phyloP scores from a whole-genome alignment of 2,113 vertebrate genomes.

The Chamaetylas fuelleborni region DNA sequence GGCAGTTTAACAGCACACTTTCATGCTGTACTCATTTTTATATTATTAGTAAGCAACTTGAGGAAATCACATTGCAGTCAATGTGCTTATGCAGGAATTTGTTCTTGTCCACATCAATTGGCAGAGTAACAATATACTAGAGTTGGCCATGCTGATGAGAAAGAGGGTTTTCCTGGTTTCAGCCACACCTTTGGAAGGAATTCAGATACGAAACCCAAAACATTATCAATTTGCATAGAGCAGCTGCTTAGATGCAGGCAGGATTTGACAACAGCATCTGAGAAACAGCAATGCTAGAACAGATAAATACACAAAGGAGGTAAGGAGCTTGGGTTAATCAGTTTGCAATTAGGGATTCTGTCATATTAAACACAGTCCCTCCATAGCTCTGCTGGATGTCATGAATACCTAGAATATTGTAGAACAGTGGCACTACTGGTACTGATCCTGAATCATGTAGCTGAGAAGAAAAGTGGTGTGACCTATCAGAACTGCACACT shows the following conservation, averaged over 20 bases:
- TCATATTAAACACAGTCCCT: neutral
- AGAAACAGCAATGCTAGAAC: neutral
- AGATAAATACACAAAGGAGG: neutral
- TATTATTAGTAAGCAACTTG: slow-evolving; percentile 30
- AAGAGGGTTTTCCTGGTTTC: neutral
- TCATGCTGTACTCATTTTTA: neutral
- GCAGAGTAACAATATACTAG: neutral
- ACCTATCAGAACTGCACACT: neutral
- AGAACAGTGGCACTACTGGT: neutral
- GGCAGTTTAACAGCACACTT: slow-evolving; percentile 33
- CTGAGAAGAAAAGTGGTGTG: neutral
- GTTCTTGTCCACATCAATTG: neutral
- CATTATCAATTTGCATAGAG: neutral
- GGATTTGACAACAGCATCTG: neutral
- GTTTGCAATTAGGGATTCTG: neutral
- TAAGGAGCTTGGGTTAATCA: neutral
- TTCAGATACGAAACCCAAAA: neutral
- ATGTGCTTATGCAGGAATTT: slow-evolving; percentile 1
- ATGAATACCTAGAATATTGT: neutral
- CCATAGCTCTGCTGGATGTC: neutral
- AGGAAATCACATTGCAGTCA: slow-evolving; percentile 33
- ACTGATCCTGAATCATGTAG: neutral
- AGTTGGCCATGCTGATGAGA: neutral
- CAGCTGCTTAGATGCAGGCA: neutral
- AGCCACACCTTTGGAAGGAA: neutral